Percentiles rank a stretch among this genome's conserved stretches.
These are phyloP conservation scores for Echinarachnius parma DNA, from an alignment of 53 echinoderm and acorn worm species.

Conservation along the genomic window DNA sequence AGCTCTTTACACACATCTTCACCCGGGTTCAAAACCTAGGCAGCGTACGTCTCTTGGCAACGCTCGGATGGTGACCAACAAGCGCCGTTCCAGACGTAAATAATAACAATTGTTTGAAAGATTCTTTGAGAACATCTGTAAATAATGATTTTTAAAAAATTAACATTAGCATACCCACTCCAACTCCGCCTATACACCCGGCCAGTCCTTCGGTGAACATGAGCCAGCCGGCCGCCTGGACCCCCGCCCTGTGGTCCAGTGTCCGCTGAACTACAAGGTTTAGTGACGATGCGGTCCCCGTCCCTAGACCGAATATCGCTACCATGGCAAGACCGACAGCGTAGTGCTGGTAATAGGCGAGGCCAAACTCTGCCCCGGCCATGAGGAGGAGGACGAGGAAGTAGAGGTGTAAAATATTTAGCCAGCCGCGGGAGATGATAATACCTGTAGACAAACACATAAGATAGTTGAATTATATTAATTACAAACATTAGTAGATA, in stretches of 20 bases:
- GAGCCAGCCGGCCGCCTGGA: conserved; percentile 39
- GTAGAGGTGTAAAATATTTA: conserved; percentile 26
- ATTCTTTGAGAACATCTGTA: no score
- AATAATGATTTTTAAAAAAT: no score
- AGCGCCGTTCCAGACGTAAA: no score
- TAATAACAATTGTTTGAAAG: no score
- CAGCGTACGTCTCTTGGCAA: no score
- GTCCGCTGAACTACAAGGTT: conserved; percentile 31
- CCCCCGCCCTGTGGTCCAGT: conserved; percentile 14
- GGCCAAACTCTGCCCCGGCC: conserved; percentile 13
- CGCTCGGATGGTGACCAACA: no score
- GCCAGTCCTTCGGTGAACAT: conserved; percentile 37
- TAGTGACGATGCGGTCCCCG: conserved; percentile 18
- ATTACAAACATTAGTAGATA: no score
- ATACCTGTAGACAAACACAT: no score
- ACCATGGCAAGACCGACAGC: conserved; percentile 4
- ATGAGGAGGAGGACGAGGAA: conserved; percentile 13
- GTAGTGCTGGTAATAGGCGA: conserved; percentile 25
- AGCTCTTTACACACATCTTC: no score
- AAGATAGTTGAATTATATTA: no score
- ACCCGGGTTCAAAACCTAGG: no score
- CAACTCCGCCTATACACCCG: conserved; percentile 21
- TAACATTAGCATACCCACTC: conserved; percentile 19
- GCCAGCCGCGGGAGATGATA: conserved; percentile 30
- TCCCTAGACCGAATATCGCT: conserved; percentile 27